Conservation (phyloP, 2,888 invertebrate species). For the Dynastes tityus region DNA sequence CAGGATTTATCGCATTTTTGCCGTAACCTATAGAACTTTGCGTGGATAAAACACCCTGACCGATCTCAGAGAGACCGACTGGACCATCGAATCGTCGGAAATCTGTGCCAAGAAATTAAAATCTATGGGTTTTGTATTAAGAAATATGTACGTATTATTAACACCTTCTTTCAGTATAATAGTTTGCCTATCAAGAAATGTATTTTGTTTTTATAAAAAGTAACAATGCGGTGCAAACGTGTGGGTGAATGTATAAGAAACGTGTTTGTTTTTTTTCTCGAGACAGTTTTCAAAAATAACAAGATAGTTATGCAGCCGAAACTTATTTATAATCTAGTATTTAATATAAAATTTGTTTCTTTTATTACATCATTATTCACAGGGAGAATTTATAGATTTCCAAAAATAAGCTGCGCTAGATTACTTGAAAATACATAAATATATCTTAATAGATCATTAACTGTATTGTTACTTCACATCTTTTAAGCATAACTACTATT, state of each 20-base stretch:
- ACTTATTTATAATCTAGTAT: constrained; percentile 18
- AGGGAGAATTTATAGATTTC: background rate
- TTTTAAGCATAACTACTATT: too few species aligned
- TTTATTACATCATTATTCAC: background rate
- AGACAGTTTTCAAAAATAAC: constrained; percentile 8
- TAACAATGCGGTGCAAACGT: background rate
- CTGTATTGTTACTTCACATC: too few species aligned
- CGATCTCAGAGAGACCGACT: background rate
- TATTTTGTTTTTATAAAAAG: constrained; percentile 2
- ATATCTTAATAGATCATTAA: too few species aligned
- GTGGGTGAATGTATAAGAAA: constrained; percentile 14
- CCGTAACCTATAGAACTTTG: background rate
- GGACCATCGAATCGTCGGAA: background rate
- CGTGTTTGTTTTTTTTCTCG: constrained; percentile 2
- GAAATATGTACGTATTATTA: constrained; percentile 43
- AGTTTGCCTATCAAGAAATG: constrained; percentile 36
- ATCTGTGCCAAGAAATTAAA: constrained; percentile 32
- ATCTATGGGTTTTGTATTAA: constrained; percentile 36
- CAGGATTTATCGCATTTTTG: constrained; percentile 23
- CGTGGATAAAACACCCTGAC: too few species aligned
- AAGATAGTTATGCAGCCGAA: too few species aligned
- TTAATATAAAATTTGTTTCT: background rate
- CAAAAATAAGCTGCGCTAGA: background rate
- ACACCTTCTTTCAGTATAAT: constrained; percentile 34
- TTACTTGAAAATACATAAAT: too few species aligned